phyloP scores from a whole-genome alignment of 2,888 invertebrate species.

The Allolobophora icterica region DNA sequence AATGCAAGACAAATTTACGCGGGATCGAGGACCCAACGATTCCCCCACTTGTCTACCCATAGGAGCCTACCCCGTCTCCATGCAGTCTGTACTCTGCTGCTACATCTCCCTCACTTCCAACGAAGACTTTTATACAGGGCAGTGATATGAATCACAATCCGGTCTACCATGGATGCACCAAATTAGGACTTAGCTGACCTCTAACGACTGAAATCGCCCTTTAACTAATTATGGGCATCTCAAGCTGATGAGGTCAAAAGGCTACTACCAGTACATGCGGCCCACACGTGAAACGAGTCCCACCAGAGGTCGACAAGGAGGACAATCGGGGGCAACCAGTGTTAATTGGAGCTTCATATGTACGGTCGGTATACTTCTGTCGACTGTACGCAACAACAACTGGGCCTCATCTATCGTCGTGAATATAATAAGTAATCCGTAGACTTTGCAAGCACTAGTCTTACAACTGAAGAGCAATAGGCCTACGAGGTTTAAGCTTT shows the following conservation, averaged over 20 bases:
- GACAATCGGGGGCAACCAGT: neutral
- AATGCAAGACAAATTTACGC: too few relatives aligned
- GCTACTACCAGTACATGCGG: neutral
- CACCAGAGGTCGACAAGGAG: neutral
- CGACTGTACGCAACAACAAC: neutral
- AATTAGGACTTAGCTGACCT: neutral
- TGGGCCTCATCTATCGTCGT: neutral
- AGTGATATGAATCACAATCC: neutral
- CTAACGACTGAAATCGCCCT: neutral
- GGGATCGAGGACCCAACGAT: neutral
- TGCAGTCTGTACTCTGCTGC: neutral
- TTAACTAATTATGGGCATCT: neutral
- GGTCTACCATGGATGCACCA: neutral
- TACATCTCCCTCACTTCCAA: neutral
- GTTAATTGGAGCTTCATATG: neutral
- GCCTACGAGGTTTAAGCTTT: neutral
- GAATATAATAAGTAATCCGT: neutral
- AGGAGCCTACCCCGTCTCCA: too few relatives aligned
- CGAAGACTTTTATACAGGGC: neutral
- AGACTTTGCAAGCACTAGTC: neutral
- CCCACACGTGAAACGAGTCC: neutral
- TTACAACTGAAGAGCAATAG: neutral
- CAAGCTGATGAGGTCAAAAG: neutral
- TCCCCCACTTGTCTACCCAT: neutral
- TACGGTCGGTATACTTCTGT: neutral